Evolutionary conservation across 2,113 vertebrate genomes (phyloP).

Genomic region (Ictalurus furcatus): DNA sequence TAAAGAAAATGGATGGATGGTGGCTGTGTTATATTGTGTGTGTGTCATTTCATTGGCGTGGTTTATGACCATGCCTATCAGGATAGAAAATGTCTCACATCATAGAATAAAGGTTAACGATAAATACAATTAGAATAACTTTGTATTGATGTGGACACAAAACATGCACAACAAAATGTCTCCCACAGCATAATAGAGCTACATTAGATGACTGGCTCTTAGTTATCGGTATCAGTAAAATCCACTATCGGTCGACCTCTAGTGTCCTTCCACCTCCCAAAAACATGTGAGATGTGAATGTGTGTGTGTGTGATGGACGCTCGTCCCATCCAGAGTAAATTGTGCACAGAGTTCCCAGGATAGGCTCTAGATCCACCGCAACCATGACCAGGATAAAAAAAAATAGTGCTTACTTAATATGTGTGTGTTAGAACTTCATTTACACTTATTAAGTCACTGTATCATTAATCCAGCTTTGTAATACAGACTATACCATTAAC

Average conservation of each 20-base stretch:
- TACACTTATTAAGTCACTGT: background rate
- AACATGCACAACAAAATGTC: background rate
- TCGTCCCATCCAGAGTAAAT: too few relatives aligned
- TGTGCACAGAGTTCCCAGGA: background rate
- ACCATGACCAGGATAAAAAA: background rate
- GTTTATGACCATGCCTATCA: background rate
- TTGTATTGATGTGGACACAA: background rate
- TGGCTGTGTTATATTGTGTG: background rate
- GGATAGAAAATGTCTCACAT: background rate
- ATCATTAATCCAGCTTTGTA: background rate
- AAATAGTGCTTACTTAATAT: too few relatives aligned
- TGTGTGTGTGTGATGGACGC: too few relatives aligned
- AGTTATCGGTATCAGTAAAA: too few relatives aligned
- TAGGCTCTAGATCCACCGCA: background rate
- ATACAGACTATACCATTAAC: background rate
- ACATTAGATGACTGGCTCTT: background rate
- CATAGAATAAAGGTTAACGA: background rate
- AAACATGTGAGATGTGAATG: background rate
- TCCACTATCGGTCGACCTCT: too few relatives aligned
- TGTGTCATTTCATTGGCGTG: background rate
- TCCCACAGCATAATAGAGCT: background rate
- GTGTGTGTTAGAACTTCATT: too few relatives aligned
- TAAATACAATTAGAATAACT: background rate
- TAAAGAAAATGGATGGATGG: too few relatives aligned
- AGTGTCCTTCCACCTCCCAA: too few relatives aligned